Evolutionary conservation across 2,113 vertebrate genomes (phyloP).

Genomic region (Tenrec ecaudatus): DNA sequence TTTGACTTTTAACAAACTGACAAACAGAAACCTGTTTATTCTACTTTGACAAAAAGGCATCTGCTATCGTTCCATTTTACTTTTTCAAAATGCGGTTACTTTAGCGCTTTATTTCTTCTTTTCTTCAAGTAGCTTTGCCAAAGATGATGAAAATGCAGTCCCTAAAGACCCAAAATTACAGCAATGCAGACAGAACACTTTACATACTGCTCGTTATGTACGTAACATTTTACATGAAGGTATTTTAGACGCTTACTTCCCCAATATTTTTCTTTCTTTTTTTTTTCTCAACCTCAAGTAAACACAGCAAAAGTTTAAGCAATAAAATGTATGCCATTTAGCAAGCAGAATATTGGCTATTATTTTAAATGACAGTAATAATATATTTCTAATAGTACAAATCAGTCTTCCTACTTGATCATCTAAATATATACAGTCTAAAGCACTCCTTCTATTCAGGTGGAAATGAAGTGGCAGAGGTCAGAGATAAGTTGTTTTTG

Average conservation of each 20-base stretch:
- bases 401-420: not conserved
- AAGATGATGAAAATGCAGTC: constrained; percentile 60
- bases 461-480: not conserved
- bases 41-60: constrained; percentile 82
- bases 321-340: constrained; percentile 16
- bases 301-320: not conserved
- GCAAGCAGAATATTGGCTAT: not conserved
- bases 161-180: constrained; percentile 68
- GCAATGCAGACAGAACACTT: constrained; percentile 62
- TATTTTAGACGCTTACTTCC: constrained; percentile 41
- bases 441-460: not conserved
- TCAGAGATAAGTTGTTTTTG: not conserved
- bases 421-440: not conserved
- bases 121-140: constrained; percentile 76
- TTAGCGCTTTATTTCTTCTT: constrained; percentile 83
- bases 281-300: not conserved
- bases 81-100: constrained; percentile 82
- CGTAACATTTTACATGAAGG: constrained; percentile 63
- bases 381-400: not conserved
- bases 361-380: not conserved
- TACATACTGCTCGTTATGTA: constrained; percentile 31
- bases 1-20: constrained; percentile 75
- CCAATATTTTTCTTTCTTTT: not conserved
- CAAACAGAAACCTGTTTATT: constrained; percentile 82
- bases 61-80: constrained; percentile 82